phyloP scores from a whole-genome alignment of 37 sponge, comb jelly and placozoan species.

The Bolinopsis microptera region DNA sequence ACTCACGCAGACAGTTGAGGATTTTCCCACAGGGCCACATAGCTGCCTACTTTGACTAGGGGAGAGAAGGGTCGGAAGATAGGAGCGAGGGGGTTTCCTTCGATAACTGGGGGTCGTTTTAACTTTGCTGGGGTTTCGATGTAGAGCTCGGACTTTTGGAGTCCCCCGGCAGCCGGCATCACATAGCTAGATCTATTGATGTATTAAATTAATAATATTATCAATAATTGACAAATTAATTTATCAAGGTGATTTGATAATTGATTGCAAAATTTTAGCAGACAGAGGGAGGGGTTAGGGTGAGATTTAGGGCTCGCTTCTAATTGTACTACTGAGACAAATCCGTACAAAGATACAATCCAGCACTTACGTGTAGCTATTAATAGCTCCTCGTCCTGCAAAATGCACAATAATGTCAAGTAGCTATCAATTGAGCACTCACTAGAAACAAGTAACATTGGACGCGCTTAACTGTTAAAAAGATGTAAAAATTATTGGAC shows the following conservation, averaged over 20 bases:
- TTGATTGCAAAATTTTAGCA: too few relatives aligned
- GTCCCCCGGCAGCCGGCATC: slow-evolving; percentile 52
- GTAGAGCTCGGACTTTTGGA: slow-evolving; percentile 1
- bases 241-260: not conserved
- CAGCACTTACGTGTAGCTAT: too few relatives aligned
- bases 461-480: too few relatives aligned
- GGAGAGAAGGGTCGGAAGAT: not conserved
- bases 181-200: not conserved
- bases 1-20: slow-evolving; percentile 52
- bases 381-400: too few relatives aligned
- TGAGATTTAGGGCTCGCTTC: too few relatives aligned
- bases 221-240: not conserved
- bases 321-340: too few relatives aligned
- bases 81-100: not conserved
- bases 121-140: not conserved
- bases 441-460: too few relatives aligned
- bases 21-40: slow-evolving; percentile 44
- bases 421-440: too few relatives aligned
- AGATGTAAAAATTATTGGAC: too few relatives aligned
- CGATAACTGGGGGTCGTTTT: not conserved
- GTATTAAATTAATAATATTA: not conserved
- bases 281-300: too few relatives aligned
- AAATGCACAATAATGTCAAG: too few relatives aligned
- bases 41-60: not conserved
- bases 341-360: too few relatives aligned